Base-by-base conservation (phyloP, 2,888 invertebrate genomes). In the Hyposoter didymator region DNA sequence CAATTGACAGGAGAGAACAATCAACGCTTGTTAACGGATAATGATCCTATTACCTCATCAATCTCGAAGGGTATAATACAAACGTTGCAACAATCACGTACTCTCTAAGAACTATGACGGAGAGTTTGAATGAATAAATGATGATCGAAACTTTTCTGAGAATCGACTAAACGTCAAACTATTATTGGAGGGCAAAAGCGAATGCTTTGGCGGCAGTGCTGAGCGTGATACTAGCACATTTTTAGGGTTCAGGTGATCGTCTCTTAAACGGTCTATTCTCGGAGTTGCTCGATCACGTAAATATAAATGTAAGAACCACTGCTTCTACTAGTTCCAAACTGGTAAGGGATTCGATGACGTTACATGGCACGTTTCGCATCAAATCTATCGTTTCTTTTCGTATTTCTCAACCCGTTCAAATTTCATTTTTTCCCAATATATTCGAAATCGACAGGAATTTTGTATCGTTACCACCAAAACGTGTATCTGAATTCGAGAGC, bases 1-100 rank as follows among this genome's bases (percentile, higher is more conserved):
- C 45, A 45, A 39, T 32, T 55, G 62, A 64, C 67, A 73, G 67
- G 66, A 73, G 78, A 67, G 49, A 81, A 84, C 84, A 78, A 84
- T 81, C 81, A 78, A 78, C 78, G 73, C 35, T 84, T 64, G 84
- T 84, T 84, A 82, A 74, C 62, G 64, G 8, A 62, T 84, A 84
- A 84, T 67, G 84, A 81, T 14, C 43, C 84, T 52, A 84, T 84
- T 84, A 82, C 78, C 78, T 69, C 73, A 74, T 82, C 78, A 84
- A 74, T 84, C 78, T 59, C 59, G 47, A 62, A 45, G 74, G 32
- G 28, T 22, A 76, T 35, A 39, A 28, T 69, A 43, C 12, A 47
- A 47, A 47, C 70, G 70, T 70, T 69, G 22, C n/a, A 66, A n/a
- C 28, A 75, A 22, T 17, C 1, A n/a, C 39, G 22, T 10, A 14